Evolutionary conservation across 1,140 invertebrate species (phyloP), one percentile per base, ranked within the genome.

Genomic region (Papilio dardanus): DNA sequence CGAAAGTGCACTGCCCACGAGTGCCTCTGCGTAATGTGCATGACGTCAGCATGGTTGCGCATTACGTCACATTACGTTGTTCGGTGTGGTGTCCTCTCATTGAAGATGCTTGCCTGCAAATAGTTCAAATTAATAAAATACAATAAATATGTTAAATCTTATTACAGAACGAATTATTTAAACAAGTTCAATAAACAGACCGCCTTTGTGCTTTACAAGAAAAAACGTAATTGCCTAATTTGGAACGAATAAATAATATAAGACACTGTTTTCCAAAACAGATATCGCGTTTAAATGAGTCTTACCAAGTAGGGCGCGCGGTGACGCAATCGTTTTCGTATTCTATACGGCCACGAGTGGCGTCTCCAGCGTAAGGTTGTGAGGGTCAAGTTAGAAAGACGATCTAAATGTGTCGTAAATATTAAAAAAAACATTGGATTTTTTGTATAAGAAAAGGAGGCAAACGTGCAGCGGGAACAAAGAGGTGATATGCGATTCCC

Each of bases 321-420:
- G 33, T 68, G 66, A 68, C 66, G 66, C 19, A 68, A 68, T 35
- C 31, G 35, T 69, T 68, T 69, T 69, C 35, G 35, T 69, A 69
- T 21, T 69, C 35, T 69, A 14, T 16, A 3, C 33, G 35, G 67
- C 42, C 67, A 69, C 35, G 67, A 35, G 67, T 69, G 19, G 67
- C 67, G 67, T 40, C 67, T 37, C 31, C 31, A 12, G 33, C 33
- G 35, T 19, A 40, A 68, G 66, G 33, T 35, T 37, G 40, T 69
- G 35, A 69, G 35, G 67, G 67, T 69, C 35, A 68, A 68, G n/a
- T 66, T 66, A 66, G 62, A 66, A 66, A 66, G 66, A 33, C 33
- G n/a, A 33, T 21, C n/a, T 24, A 69, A 69, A 21, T 40, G 35
- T 42, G 67, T 3, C 21, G 12, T 69, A 35, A 14, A 42, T 24